phyloP scores from a whole-genome alignment of 1,140 invertebrate species.

The Latrodectus geometricus region DNA sequence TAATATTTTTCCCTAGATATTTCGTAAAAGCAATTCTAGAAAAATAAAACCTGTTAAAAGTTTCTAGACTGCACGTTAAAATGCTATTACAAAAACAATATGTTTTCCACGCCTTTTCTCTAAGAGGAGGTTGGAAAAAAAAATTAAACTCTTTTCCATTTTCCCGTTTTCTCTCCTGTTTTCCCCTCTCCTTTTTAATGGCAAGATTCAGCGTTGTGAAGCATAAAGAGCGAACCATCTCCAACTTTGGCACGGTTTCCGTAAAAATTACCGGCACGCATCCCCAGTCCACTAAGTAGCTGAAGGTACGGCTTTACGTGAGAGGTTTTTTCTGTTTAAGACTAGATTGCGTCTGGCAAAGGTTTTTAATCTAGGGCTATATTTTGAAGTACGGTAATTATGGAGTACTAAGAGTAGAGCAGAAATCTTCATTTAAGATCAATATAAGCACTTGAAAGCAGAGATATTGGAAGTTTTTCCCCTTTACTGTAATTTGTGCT shows the following conservation, averaged over 20 bases:
- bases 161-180: background rate
- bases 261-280: background rate
- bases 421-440: too few species aligned
- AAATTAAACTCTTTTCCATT: background rate
- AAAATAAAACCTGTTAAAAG: background rate
- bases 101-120: conserved; percentile 9
- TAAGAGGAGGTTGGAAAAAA: background rate
- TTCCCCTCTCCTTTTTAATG: background rate
- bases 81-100: conserved; percentile 18
- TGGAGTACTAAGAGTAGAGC: too few species aligned
- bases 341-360: background rate
- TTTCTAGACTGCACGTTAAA: background rate
- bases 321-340: background rate
- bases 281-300: background rate
- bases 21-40: background rate
- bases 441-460: too few species aligned
- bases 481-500: too few species aligned
- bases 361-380: too few species aligned
- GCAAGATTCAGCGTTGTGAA: background rate
- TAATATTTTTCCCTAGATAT: background rate
- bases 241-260: background rate
- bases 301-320: background rate
- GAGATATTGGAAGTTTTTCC: too few species aligned
- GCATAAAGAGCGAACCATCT: background rate
- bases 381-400: too few species aligned